A percentile compares a stretch with the other conserved stretches of the same genome.
These are phyloP conservation scores for Drosophila mauritiana DNA, from an alignment of 1,140 invertebrate genomes.

Conservation along the genomic window DNA sequence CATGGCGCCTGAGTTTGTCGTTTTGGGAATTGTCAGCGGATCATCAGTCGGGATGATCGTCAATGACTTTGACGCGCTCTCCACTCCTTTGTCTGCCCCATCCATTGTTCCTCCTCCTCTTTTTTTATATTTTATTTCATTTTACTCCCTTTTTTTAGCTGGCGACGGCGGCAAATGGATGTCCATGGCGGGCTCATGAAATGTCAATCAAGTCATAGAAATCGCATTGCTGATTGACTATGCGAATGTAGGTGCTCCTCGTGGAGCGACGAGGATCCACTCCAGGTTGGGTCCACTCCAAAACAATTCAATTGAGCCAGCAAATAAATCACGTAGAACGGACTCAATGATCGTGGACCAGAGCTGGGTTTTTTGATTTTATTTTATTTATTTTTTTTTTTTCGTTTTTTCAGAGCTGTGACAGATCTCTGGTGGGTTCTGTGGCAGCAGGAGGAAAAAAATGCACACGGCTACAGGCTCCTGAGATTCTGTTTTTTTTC, in stretches of 20 bases:
- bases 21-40: constrained; percentile 78
- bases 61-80: constrained; percentile 67
- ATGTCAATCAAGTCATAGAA: constrained; percentile 77
- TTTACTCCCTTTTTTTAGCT: constrained; percentile 10
- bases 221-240: constrained; percentile 58
- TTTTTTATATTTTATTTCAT: not conserved
- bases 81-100: constrained; percentile 39
- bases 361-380: constrained; percentile 26
- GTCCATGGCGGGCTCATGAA: constrained; percentile 70
- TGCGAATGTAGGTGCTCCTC: constrained; percentile 48
- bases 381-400: constrained; percentile 18
- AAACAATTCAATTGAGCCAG: constrained; percentile 83
- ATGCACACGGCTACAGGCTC: constrained; percentile 20
- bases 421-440: constrained; percentile 53
- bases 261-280: constrained; percentile 3
- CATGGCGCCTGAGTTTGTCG: constrained; percentile 83
- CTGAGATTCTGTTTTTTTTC: constrained; percentile 40
- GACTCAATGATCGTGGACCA: constrained; percentile 46
- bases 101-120: constrained; percentile 26
- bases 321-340: constrained; percentile 78
- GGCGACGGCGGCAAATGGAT: constrained; percentile 66
- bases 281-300: constrained; percentile 33
- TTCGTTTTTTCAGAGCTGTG: constrained; percentile 23
- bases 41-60: constrained; percentile 76
- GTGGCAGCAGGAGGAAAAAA: constrained; percentile 34